Conservation (phyloP, 1,140 invertebrate species). For the Trichomalopsis sarcophagae region DNA sequence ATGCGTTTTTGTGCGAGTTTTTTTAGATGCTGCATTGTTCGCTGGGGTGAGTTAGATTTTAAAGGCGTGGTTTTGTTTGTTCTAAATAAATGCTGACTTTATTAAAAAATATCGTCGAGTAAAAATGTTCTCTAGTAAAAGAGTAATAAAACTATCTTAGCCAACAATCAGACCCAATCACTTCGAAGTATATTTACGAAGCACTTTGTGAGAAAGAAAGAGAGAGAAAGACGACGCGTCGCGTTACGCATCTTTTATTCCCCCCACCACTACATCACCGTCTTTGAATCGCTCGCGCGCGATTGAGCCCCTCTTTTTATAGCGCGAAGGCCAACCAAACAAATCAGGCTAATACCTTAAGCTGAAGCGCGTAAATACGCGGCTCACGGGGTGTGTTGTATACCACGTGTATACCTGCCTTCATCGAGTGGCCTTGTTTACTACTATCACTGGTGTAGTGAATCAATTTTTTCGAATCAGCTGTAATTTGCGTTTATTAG, state of each 20-base stretch:
- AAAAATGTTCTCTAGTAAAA: too few species aligned
- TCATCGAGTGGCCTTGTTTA: too few species aligned
- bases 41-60: neutral
- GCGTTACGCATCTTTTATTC: neutral
- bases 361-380: constrained; percentile 15
- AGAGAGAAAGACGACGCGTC: neutral
- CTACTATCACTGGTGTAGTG: too few species aligned
- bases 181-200: neutral
- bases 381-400: neutral
- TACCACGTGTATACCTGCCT: neutral
- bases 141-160: neutral
- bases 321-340: constrained; percentile 17
- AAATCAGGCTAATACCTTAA: constrained; percentile 46
- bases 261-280: neutral
- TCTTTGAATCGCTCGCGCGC: neutral
- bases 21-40: neutral
- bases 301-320: constrained; percentile 29
- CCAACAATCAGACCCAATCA: neutral
- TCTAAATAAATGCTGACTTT: too few species aligned
- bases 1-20: neutral
- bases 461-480: too few species aligned
- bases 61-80: neutral
- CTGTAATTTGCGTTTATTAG: too few species aligned
- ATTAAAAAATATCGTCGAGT: too few species aligned
- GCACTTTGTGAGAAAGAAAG: neutral